Evolutionary conservation across 2,888 invertebrate genomes (phyloP).

Genomic region (Xestobium rufovillosum): DNA sequence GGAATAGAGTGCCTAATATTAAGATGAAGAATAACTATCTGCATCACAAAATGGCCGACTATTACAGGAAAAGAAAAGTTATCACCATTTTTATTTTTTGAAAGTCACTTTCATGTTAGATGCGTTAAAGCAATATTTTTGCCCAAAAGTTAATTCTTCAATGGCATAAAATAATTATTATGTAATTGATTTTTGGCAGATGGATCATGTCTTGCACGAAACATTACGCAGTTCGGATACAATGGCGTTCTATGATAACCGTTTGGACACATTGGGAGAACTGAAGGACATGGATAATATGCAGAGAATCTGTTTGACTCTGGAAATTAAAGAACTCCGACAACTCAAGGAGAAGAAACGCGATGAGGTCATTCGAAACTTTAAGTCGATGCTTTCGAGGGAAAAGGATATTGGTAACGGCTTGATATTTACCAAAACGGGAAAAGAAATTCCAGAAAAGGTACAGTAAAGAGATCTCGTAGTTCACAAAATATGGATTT

Average conservation of each 20-base stretch:
- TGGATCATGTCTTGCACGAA: constrained; percentile 35
- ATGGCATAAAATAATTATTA: no score
- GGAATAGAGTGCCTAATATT: no score
- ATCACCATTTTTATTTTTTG: no score
- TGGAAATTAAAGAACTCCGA: constrained; percentile 28
- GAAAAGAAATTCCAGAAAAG: constrained; percentile 36
- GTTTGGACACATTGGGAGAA: constrained; percentile 29
- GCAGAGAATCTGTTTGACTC: constrained; percentile 24
- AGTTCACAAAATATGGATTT: no score
- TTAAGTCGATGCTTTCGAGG: constrained; percentile 27
- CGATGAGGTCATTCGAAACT: constrained; percentile 22
- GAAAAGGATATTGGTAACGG: constrained; percentile 35
- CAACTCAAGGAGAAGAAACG: constrained; percentile 24
- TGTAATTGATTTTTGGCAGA: constrained; percentile 25
- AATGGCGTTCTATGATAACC: constrained; percentile 31
- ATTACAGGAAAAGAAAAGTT: constrained; percentile 35
- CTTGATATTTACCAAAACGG: constrained; percentile 37
- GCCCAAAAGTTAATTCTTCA: no score
- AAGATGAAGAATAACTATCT: constrained; percentile 32
- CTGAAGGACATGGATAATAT: constrained; percentile 21
- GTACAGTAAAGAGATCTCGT: no score
- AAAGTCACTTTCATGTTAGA: no score
- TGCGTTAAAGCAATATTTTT: no score
- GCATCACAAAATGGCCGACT: constrained; percentile 36
- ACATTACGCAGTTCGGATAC: constrained; percentile 28